These are phyloP conservation scores for Aleadryas rufinucha DNA, from an alignment of 2,113 vertebrate genomes.

Conservation along the genomic window DNA sequence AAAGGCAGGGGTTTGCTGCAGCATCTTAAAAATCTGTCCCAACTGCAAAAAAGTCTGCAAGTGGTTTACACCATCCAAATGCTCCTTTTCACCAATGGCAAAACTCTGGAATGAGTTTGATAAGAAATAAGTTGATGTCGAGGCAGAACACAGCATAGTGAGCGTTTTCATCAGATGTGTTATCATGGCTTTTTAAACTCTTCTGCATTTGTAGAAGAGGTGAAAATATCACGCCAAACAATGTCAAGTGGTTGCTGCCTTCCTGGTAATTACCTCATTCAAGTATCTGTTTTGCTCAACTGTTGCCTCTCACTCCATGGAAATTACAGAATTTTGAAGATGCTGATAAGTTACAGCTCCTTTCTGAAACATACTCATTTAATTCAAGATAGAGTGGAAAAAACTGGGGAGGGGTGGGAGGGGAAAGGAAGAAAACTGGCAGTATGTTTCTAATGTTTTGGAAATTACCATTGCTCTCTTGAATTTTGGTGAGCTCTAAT, in stretches of 20 bases:
- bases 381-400: background rate
- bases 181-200: background rate
- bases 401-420: background rate
- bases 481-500: background rate
- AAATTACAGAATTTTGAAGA: background rate
- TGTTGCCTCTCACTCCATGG: background rate
- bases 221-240: background rate
- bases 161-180: background rate
- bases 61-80: background rate
- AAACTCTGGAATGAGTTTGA: conserved; percentile 24
- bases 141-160: background rate
- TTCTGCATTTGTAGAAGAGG: background rate
- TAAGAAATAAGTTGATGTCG: conserved; percentile 17
- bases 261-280: background rate
- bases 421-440: background rate
- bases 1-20: conserved; percentile 29
- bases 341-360: background rate
- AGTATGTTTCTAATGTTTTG: background rate
- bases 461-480: background rate
- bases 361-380: background rate
- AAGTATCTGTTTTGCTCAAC: background rate
- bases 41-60: background rate
- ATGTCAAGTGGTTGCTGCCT: background rate
- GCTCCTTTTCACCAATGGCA: conserved; percentile 7
- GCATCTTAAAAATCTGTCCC: background rate